These are phyloP conservation scores for Emesis castigata DNA, from an alignment of 2,888 invertebrate species.

Conservation along the genomic window DNA sequence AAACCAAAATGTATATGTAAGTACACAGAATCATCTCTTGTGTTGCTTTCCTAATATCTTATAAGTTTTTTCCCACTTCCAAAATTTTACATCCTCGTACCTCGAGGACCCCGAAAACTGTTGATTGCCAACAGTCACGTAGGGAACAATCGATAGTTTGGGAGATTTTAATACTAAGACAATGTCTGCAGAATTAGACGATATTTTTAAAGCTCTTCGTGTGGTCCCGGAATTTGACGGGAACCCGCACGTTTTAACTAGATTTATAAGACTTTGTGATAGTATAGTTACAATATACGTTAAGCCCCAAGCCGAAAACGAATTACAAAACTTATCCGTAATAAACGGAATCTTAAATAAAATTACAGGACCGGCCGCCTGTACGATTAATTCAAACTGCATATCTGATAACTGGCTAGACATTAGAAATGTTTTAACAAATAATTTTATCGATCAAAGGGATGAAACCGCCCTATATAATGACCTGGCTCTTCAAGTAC, in stretches of 20 bases:
- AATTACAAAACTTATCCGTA: background rate
- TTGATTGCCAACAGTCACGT: conserved; percentile 2
- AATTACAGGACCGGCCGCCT: conserved; percentile 35
- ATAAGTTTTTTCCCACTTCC: conserved; percentile 22
- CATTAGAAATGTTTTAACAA: background rate
- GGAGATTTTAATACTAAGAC: background rate
- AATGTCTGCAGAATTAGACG: background rate
- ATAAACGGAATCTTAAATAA: conserved; percentile 43
- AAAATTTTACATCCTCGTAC: conserved; percentile 6
- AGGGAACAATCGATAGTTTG: conserved; percentile 17
- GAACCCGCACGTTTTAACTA: conserved; percentile 36
- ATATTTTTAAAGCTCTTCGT: conserved; percentile 17
- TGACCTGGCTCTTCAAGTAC: conserved; percentile 1
- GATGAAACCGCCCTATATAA: background rate
- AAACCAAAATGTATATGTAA: conserved; percentile 37
- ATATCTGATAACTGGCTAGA: background rate
- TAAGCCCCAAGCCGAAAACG: background rate
- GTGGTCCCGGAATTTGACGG: conserved; percentile 56
- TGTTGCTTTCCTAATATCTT: conserved; percentile 23
- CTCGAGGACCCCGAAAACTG: background rate
- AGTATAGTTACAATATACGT: background rate
- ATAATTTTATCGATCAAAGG: background rate
- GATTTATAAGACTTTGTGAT: conserved; percentile 51
- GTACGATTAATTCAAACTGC: conserved; percentile 5
- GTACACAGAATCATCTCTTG: conserved; percentile 23